phyloP scores from a whole-genome alignment of 2,113 vertebrate genomes.

The Phalacrocorax brasilianus region DNA sequence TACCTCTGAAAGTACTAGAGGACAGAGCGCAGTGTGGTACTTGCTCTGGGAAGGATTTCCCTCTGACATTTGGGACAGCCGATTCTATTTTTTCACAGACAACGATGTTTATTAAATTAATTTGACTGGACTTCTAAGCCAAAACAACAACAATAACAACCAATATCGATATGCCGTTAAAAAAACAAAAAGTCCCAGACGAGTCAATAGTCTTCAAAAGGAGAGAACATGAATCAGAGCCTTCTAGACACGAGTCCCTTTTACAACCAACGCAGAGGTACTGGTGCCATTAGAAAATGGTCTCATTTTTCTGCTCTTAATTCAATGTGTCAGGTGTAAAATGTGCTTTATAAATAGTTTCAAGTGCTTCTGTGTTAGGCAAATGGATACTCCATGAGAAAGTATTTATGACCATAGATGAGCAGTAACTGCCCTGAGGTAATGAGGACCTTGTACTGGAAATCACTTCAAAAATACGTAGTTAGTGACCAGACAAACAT shows the following conservation, averaged over 20 bases:
- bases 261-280: neutral
- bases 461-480: neutral
- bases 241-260: neutral
- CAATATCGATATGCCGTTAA: slow-evolving; percentile 39
- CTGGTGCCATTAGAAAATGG: slow-evolving; percentile 29
- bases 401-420: neutral
- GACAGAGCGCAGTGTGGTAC: neutral
- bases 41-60: neutral
- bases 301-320: slow-evolving; percentile 44
- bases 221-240: slow-evolving; percentile 25
- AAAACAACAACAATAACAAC: slow-evolving; percentile 4
- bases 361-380: neutral
- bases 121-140: slow-evolving; percentile 9
- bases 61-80: slow-evolving; percentile 44
- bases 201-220: slow-evolving; percentile 43
- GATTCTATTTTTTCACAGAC: slow-evolving; percentile 48
- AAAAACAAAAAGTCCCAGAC: neutral
- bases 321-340: slow-evolving; percentile 54
- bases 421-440: neutral
- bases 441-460: neutral
- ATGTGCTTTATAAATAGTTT: slow-evolving; percentile 42
- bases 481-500: neutral
- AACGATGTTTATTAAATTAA: slow-evolving; percentile 40
- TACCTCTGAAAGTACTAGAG: neutral
- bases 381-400: neutral